These are phyloP conservation scores for Amphimedon queenslandica DNA, from an alignment of 37 sponge, comb jelly and placozoan species.

Conservation along the genomic window DNA sequence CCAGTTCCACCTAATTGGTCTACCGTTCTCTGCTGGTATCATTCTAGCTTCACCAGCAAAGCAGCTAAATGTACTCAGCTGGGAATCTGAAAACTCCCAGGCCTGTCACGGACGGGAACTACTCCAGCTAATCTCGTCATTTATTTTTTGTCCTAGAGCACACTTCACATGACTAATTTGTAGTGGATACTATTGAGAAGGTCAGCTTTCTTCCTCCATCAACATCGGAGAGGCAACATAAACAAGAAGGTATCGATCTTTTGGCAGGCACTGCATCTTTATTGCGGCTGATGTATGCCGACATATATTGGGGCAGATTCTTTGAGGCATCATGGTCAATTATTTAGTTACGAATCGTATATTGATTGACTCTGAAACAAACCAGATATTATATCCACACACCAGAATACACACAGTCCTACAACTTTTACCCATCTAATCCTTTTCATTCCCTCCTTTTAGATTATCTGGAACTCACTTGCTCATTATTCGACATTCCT, in stretches of 20 bases:
- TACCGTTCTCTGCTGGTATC: slow-evolving; percentile 39
- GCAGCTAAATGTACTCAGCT: slow-evolving; percentile 42
- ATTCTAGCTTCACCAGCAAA: slow-evolving; percentile 21
- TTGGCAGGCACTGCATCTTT: slow-evolving; percentile 52
- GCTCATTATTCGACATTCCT: too few relatives aligned
- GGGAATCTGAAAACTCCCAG: slow-evolving; percentile 35
- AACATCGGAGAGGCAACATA: not conserved
- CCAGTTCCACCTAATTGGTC: not conserved
- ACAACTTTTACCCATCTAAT: too few relatives aligned
- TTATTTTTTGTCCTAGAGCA: slow-evolving; percentile 34
- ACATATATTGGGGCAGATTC: slow-evolving; percentile 64
- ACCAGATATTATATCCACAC: too few relatives aligned
- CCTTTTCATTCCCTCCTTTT: too few relatives aligned
- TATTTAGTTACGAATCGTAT: slow-evolving; percentile 20
- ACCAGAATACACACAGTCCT: too few relatives aligned
- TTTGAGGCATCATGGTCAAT: slow-evolving; percentile 21
- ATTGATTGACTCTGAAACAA: slow-evolving; percentile 22
- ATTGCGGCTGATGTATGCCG: slow-evolving; percentile 59
- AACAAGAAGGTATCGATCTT: not conserved
- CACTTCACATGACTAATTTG: slow-evolving; percentile 15
- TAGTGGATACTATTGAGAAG: slow-evolving; percentile 50
- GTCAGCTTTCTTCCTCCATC: slow-evolving; percentile 33
- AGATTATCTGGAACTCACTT: too few relatives aligned
- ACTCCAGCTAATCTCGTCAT: slow-evolving; percentile 49
- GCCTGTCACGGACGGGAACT: slow-evolving; percentile 54